Conservation (phyloP, 2,888 invertebrate genomes). For the Phania funesta region DNA sequence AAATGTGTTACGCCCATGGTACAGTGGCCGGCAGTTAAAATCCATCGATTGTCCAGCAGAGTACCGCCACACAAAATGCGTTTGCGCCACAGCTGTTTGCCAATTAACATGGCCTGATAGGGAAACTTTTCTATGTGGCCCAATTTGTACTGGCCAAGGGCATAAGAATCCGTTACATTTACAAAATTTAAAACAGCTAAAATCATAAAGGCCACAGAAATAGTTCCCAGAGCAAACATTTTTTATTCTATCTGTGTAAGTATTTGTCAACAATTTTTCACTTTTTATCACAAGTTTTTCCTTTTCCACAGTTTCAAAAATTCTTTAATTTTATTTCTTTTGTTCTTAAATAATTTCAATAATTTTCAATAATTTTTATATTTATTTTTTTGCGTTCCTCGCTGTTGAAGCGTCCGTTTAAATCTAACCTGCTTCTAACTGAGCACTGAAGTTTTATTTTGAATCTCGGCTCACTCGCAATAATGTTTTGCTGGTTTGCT, state of each 20-base stretch:
- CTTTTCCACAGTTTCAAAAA: constrained; percentile 1
- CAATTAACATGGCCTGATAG: constrained; percentile 80
- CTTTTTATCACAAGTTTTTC: constrained; percentile 15
- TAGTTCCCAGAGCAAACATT: constrained; percentile 32
- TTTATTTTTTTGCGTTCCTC: constrained; percentile 68
- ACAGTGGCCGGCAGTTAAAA: constrained; percentile 79
- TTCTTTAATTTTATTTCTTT: constrained; percentile 15
- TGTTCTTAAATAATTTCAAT: constrained; percentile 22
- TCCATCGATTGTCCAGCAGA: constrained; percentile 77
- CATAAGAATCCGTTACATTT: constrained; percentile 70
- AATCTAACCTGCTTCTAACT: constrained; percentile 78
- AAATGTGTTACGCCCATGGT: constrained; percentile 77
- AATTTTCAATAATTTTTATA: constrained; percentile 23
- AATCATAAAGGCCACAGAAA: not conserved
- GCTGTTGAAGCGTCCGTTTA: constrained; percentile 75
- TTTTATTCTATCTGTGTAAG: not conserved
- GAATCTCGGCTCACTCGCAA: constrained; percentile 57
- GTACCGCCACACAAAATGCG: constrained; percentile 79
- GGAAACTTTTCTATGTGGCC: constrained; percentile 77
- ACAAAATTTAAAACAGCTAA: constrained; percentile 31
- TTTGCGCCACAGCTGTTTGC: constrained; percentile 76
- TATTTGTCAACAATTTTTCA: constrained; percentile 14
- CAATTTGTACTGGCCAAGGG: constrained; percentile 76
- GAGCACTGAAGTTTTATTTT: constrained; percentile 77
- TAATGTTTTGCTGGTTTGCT: constrained; percentile 36